Conservation (phyloP, 53 echinoderm and acorn worm genomes). For the Paracentrotus lividus region DNA sequence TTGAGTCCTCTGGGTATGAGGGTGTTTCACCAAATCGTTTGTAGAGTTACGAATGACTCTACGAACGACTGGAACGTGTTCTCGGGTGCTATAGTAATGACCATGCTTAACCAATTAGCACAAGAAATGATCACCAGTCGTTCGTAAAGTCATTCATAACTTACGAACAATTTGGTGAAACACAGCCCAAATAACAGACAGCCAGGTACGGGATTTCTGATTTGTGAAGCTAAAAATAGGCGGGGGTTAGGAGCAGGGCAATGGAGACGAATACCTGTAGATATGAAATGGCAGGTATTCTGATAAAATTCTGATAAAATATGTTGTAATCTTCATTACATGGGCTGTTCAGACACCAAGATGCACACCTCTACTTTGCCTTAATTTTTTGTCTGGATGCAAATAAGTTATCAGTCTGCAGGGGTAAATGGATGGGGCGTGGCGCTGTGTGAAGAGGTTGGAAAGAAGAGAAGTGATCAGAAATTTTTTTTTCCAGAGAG, state of each 20-base stretch:
- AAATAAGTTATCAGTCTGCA: not conserved
- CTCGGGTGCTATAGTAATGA: too few species aligned
- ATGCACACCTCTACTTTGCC: not conserved
- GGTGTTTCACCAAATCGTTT: not conserved
- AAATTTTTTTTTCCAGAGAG: too few species aligned
- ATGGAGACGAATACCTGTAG: constrained; percentile 42
- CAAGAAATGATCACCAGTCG: too few species aligned
- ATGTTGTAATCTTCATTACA: not conserved
- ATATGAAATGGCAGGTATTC: constrained; percentile 36
- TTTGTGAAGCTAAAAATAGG: not conserved
- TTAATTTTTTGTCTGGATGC: not conserved
- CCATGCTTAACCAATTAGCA: too few species aligned
- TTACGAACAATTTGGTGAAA: too few species aligned
- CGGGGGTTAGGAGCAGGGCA: not conserved
- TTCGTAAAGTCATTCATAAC: too few species aligned
- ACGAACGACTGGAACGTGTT: too few species aligned
- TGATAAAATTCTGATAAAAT: not conserved
- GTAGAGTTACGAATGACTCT: too few species aligned
- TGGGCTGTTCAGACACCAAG: not conserved
- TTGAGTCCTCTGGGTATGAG: not conserved
- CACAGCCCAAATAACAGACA: too few species aligned
- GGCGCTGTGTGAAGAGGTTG: not conserved
- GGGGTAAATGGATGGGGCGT: not conserved
- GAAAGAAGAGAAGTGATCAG: not conserved
- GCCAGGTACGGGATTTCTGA: not conserved